Base-by-base conservation (phyloP, 2,113 vertebrate species). In the Rhineura floridana region DNA sequence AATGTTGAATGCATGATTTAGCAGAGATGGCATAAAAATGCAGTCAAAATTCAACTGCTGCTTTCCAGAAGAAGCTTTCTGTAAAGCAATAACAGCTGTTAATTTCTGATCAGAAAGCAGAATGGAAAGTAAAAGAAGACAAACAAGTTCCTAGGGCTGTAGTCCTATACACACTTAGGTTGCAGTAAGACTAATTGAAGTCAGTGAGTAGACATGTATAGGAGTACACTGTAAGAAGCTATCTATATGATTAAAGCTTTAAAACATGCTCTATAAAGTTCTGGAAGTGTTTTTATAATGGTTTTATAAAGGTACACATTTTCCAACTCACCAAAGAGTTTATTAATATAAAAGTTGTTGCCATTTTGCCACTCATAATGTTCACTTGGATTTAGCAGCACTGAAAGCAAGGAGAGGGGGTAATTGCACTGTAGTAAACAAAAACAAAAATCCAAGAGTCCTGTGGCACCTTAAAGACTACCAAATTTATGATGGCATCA, bases 51-150 rank as follows among this genome's bases (percentile, higher is more conserved):
- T 63, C 70, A 86, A 80, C 90, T 93, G 80, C 55, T 93, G 69
- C 87, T 90, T 90, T 87, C 73, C 91, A 90, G 86, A 90, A 91
- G 88, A 85, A 89, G 77, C 12, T 62, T 88, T 75, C 83, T 30
- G 21, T 91, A 86, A 92, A 83, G 86, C 88, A 52, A 55, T 92
- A 78, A 48, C 82, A 93, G 91, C 91, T 93, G 11, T 93, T 90
- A 83, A 94, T 92, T 86, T 55, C 19, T 42, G 81, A 91, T 17
- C 44, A 87, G 88, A 81, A 90, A 75, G 63, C 83, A 85, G 65
- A 84, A 75, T 46, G 91, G 83, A 93, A 52, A 36, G 13, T 88
- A 12, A 75, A 94, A 55, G 79, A 72, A 72, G 36, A 39, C 72
- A 85, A 84, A 48, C 86, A 87, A 92, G 28, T 83, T 33, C n/a